Evolutionary conservation across 2,797 vertebrate genomes (phyloP).

Genomic region (Hafferia zeledoni): DNA sequence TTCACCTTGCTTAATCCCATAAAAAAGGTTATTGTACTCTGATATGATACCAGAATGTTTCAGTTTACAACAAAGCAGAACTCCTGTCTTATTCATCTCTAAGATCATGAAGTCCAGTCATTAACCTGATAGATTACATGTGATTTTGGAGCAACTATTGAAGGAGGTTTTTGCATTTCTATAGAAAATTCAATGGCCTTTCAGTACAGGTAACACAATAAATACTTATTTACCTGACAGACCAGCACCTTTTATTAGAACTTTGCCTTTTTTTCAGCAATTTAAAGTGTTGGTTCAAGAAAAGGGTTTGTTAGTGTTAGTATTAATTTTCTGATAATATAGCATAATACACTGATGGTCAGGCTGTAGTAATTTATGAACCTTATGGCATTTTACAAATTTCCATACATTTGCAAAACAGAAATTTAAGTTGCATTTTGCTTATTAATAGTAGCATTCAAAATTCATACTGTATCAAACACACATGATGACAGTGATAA

Average conservation of each 20-base stretch:
- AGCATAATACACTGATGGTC: not conserved
- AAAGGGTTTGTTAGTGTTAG: not conserved
- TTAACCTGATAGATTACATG: too few species aligned
- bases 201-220: not conserved
- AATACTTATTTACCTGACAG: not conserved
- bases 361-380: not conserved
- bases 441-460: not conserved
- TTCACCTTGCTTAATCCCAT: not conserved
- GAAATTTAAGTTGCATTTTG: not conserved
- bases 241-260: not conserved
- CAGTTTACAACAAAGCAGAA: not conserved
- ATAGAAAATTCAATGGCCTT: not conserved
- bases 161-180: not conserved
- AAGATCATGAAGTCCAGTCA: too few species aligned
- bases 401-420: not conserved
- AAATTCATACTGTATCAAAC: not conserved
- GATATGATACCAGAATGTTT: not conserved
- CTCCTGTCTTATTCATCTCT: not conserved
- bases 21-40: not conserved
- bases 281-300: not conserved
- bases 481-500: not conserved
- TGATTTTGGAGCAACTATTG: too few species aligned
- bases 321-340: not conserved
- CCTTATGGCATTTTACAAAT: accelerated
- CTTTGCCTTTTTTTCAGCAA: not conserved